Percentiles rank a stretch among this genome's conserved stretches.
These are phyloP conservation scores for Alloscopus bannaensis DNA, from an alignment of 2,888 invertebrate genomes.

Conservation along the genomic window DNA sequence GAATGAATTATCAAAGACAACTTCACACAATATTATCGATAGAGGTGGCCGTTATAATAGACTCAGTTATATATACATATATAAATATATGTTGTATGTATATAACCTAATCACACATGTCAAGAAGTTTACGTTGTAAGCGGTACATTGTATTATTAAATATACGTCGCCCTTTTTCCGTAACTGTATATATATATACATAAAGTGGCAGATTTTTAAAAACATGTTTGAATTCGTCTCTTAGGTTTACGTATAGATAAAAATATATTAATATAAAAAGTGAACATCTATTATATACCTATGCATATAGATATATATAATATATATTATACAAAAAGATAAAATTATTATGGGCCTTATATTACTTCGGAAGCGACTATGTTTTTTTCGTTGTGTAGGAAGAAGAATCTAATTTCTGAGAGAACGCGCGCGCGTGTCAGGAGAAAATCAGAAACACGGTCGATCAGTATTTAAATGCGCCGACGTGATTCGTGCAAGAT, in stretches of 20 bases:
- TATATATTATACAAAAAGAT: conserved; percentile 22
- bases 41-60: conserved; percentile 15
- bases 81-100: too few relatives aligned
- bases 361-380: conserved; percentile 55
- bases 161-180: conserved; percentile 21
- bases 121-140: conserved; percentile 15
- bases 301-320: conserved; percentile 27
- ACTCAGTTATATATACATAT: conserved; percentile 25
- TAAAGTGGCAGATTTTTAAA: conserved; percentile 1
- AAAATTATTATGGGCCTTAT: conserved; percentile 54
- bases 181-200: conserved; percentile 24
- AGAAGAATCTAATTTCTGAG: background rate
- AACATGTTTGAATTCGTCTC: background rate
- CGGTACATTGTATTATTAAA: conserved; percentile 20
- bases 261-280: conserved; percentile 21
- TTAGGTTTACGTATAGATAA: background rate
- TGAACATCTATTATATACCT: conserved; percentile 22
- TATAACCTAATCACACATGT: too few relatives aligned
- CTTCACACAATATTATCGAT: conserved; percentile 14
- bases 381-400: conserved; percentile 12
- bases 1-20: conserved; percentile 37
- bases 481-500: conserved; percentile 53
- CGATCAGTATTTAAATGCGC: conserved; percentile 67
- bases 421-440: background rate
- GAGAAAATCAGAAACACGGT: conserved; percentile 45